Evolutionary conservation across 1,140 invertebrate species (phyloP), one percentile per base, ranked within the genome.

Genomic region (Leptestheria dahalacensis): DNA sequence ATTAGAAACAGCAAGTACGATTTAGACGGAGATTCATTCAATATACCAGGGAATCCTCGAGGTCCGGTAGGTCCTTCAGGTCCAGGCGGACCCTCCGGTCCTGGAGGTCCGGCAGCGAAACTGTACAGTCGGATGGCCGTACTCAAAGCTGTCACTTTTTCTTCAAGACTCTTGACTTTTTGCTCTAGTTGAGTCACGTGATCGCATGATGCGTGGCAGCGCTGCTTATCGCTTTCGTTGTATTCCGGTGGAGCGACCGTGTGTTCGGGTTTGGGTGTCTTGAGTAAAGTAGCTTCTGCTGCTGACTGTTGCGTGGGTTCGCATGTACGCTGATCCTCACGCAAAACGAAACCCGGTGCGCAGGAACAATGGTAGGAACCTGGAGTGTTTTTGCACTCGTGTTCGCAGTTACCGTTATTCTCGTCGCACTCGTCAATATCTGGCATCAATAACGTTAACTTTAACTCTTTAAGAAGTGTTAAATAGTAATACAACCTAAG

Each of bases 391-490:
- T 77, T 71, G 62, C 81, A 83, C 21, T 69, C 68, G 48, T 82
- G 78, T 59, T 79, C 74, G 64, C 81, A 82, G 9, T 77, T 77
- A 1, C 76, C 76, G 41, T 78, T 81, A 57, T 75, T 71, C n/a
- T 72, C 70, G 4, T 68, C 65, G 65, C 85, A 87, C 68, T 87
- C 85, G 68, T 87, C 75, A 47, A 86, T 74, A 69, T 86, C 83
- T 83, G 63, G 10, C 57, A 62, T 61, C 12, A 52, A 41, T 21
- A 63, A 57, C 65, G 46, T 2, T 9, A 12, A 55, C 51, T 47
- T 47, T n/a, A n/a, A n/a, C n/a, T n/a, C n/a, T n/a, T n/a, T n/a
- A n/a, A n/a, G n/a, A n/a, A n/a, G n/a, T n/a, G n/a, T n/a, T n/a
- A n/a, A n/a, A n/a, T n/a, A n/a, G n/a, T n/a, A n/a, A n/a, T n/a